A percentile compares a stretch with the other conserved stretches of the same genome.
phyloP scores from a whole-genome alignment of 2,113 vertebrate species.

The Chaenogobius annularis region DNA sequence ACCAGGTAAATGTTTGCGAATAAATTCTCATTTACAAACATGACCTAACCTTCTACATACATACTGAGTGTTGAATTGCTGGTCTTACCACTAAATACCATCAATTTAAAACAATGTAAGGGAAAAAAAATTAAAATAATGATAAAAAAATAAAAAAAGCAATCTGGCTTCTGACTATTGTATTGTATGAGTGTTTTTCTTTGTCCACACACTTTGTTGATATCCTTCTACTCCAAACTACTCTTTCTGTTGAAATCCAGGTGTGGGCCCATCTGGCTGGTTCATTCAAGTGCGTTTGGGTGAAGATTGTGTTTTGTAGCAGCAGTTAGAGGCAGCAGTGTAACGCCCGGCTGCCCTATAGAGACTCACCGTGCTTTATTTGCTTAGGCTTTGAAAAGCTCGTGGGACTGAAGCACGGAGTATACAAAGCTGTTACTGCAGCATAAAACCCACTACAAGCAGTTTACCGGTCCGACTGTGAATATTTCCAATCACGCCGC shows the following conservation, averaged over 20 bases:
- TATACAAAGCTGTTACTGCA: constrained; percentile 5
- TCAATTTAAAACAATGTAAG: no score
- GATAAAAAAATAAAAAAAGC: no score
- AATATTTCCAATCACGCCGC: not conserved
- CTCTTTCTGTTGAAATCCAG: constrained; percentile 20
- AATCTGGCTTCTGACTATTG: no score
- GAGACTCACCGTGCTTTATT: constrained; percentile 24
- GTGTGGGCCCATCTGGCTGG: constrained; percentile 48
- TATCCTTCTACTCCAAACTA: not conserved
- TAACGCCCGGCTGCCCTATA: constrained; percentile 29
- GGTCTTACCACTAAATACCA: no score
- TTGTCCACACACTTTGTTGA: not conserved
- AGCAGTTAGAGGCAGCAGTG: constrained; percentile 34
- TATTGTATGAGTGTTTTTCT: not conserved
- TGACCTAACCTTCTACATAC: no score
- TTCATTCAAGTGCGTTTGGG: constrained; percentile 23
- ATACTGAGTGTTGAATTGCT: no score
- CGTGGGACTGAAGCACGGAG: constrained; percentile 13
- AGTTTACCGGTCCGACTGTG: not conserved
- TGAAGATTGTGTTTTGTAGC: constrained; percentile 35
- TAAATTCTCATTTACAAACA: no score
- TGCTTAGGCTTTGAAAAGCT: constrained; percentile 34
- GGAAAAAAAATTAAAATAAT: no score
- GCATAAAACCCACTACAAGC: not conserved
- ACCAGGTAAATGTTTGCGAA: no score